Evolutionary conservation across 2,888 invertebrate species (phyloP), one percentile per base, ranked within the genome.

Genomic region (Agriopis aurantiaria): DNA sequence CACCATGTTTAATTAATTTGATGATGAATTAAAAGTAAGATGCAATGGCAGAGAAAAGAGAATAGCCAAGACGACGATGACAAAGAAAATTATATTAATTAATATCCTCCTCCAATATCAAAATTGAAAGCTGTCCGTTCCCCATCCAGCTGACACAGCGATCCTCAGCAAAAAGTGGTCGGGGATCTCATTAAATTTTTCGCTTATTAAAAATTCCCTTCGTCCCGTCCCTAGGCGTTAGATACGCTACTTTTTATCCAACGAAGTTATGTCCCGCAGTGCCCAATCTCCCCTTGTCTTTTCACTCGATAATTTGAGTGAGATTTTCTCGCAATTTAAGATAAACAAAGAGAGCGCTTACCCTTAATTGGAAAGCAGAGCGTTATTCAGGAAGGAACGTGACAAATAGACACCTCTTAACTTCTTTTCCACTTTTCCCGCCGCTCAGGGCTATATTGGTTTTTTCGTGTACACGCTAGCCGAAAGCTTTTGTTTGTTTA

Each of bases 351-450:
- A 91, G 93, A 91, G 89, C 92, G 92, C 92, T 93, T 93, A 93
- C 91, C 92, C 94, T 94, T 94, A 94, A 94, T 94, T 94, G 94
- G 93, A 93, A 93, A 93, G 94, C 94, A 92, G 93, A 92, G 84
- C 91, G 91, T 91, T 90, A 91, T 91, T 93, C 93, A 90, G 91
- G 91, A 93, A 91, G 90, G 87, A 93, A 93, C 93, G 93, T 94
- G 93, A 94, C 93, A 94, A 94, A 94, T 93, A 93, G 93, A 94
- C 93, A 93, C 93, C 93, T 94, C 93, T 94, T 93, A 93, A 93
- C 93, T 94, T 94, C 93, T 93, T 94, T 93, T 89, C 91, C 92
- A 91, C 76, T 91, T 93, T 91, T 87, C 85, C 88, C 86, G 88
- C 88, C 87, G 88, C 88, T 87, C 87, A 79, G 85, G 88, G 90